Evolutionary conservation across 2,888 invertebrate genomes (phyloP).

Genomic region (Uloborus plumipes): DNA sequence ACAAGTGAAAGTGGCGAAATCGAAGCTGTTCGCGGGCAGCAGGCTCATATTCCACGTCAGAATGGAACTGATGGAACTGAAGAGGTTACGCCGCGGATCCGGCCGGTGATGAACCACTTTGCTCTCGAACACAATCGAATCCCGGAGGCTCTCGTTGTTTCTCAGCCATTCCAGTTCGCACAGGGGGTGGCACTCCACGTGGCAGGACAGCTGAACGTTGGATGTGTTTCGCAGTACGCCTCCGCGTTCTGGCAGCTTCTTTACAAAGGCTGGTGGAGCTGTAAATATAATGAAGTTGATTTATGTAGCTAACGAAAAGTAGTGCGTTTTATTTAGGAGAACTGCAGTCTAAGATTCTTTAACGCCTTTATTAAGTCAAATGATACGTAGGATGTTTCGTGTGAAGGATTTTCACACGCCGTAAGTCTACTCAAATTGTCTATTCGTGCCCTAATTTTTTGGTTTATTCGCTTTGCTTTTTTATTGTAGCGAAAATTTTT

Average conservation of each 20-base stretch:
- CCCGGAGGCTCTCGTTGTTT: constrained; percentile 75
- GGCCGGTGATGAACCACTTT: constrained; percentile 72
- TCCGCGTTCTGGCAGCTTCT: constrained; percentile 84
- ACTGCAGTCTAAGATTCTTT: too few species aligned
- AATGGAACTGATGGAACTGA: constrained; percentile 77
- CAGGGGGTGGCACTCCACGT: constrained; percentile 89
- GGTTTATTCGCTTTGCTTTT: too few species aligned
- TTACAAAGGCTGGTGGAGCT: constrained; percentile 91
- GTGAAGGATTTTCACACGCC: too few species aligned
- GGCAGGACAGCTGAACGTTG: constrained; percentile 81
- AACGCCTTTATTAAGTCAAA: too few species aligned
- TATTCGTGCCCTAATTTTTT: too few species aligned
- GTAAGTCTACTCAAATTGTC: too few species aligned
- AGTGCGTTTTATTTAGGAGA: too few species aligned
- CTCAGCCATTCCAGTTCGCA: constrained; percentile 89
- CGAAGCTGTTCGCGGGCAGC: constrained; percentile 60
- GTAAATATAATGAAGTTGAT: background rate
- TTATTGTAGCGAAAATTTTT: too few species aligned
- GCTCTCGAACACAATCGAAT: constrained; percentile 60
- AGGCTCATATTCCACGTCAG: constrained; percentile 63
- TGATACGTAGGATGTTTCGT: too few species aligned
- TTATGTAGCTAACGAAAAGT: too few species aligned
- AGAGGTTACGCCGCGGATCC: constrained; percentile 77
- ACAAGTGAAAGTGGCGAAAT: constrained; percentile 67
- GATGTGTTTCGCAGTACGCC: constrained; percentile 78